Percentiles rank a stretch among this genome's conserved stretches.
These are phyloP conservation scores for Hirtodrosophila alboralis DNA, from an alignment of 2,888 invertebrate species.

Conservation along the genomic window DNA sequence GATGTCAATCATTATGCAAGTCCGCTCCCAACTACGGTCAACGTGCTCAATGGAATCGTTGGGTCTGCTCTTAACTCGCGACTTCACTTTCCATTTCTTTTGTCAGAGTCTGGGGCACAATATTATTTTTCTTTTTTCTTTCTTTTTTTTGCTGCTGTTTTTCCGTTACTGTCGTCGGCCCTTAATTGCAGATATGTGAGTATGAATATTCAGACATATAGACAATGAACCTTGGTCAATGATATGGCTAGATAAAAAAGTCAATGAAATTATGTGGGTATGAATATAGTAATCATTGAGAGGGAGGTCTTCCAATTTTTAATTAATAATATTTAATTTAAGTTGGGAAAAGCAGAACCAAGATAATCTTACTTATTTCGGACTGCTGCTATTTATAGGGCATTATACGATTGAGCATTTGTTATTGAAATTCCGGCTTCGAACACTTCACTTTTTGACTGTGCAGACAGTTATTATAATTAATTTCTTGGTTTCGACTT, in stretches of 20 bases:
- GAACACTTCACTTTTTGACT: conserved; percentile 8
- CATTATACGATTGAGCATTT: not conserved
- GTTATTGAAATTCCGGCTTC: not conserved
- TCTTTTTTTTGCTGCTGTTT: conserved; percentile 25
- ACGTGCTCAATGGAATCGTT: conserved; percentile 52
- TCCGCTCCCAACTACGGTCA: conserved; percentile 55
- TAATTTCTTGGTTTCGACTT: conserved; percentile 24
- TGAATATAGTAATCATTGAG: conserved; percentile 1
- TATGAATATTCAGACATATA: conserved; percentile 22
- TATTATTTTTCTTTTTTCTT: conserved; percentile 7
- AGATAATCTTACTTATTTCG: too few species aligned
- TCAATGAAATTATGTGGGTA: not conserved
- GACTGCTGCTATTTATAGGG: too few species aligned
- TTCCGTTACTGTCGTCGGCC: conserved; percentile 57
- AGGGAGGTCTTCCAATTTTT: not conserved
- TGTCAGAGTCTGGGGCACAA: conserved; percentile 48
- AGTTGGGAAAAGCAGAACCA: too few species aligned
- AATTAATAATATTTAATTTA: not conserved
- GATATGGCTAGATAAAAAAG: conserved; percentile 1
- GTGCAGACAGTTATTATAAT: conserved; percentile 29
- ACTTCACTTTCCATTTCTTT: conserved; percentile 71
- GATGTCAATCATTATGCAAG: conserved; percentile 70
- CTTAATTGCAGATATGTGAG: conserved; percentile 50
- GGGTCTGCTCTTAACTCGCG: conserved; percentile 24
- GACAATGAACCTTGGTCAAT: conserved; percentile 60